Evolutionary conservation across 2,797 vertebrate genomes (phyloP), one percentile per base, ranked within the genome.

Genomic region (Microctenopoma stevenorrisi): DNA sequence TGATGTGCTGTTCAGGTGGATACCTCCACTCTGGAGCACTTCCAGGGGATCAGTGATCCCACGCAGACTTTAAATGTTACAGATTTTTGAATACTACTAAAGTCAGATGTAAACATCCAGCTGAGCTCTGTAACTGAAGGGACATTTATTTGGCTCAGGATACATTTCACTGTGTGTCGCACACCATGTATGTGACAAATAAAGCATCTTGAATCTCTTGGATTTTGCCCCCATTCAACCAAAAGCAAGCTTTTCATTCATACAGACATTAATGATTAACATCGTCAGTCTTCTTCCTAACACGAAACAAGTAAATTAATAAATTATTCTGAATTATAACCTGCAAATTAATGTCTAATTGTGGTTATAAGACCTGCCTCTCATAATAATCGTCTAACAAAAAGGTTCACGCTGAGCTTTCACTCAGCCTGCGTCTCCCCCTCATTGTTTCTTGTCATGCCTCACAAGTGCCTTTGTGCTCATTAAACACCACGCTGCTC

Each of bases 381-480:
- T 22, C 37, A 22, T 64, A 49, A 67, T 74, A 51, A 80, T 35
- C 1, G 5, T 22, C 14, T 22, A 52, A 81, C 60, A 75, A 75
- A 61, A 55, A 9, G 42, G 42, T 61, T 85, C 64, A 56, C 0
- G 42, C 72, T 63, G 73, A 74, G 83, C 62, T 65, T 56, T 72
- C 46, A 40, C 64, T 78, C 68, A 66, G 37, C 12, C 18, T 1
- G 9, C 51, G 3, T 63, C 68, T 50, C 33, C 22, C 46, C 40
- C 55, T 64, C 55, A 28, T 58, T 35, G 35, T 30, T 65, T 28
- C 56, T 78, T 38, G 62, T 79, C 78, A 64, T 12, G 59, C 66
- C 49, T 83, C 50, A 48, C 52, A 38, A 66, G 44, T 74, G 68
- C 37, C 66, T 83, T 85, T 86, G 65, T 79, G 72, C 65, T 73